Evolutionary conservation across 35 echinoderm and acorn worm genomes (phyloP).

Genomic region (Heliocidaris tuberculata): DNA sequence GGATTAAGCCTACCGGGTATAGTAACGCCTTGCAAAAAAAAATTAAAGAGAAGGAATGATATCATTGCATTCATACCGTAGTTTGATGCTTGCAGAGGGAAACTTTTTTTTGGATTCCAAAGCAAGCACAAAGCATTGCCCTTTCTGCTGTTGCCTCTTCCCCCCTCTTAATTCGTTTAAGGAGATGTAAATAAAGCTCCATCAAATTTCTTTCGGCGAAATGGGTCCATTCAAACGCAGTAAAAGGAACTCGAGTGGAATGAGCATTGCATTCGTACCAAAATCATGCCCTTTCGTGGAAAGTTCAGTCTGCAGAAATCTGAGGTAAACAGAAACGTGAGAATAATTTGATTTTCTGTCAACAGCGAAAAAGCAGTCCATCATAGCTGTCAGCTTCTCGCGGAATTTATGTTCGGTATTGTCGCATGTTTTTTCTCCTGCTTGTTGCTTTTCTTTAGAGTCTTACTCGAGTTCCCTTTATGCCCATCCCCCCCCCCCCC

Average conservation of each 20-base stretch:
- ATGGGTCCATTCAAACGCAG: background rate
- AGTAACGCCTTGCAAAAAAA: no score
- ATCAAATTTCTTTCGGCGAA: background rate
- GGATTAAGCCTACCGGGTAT: no score
- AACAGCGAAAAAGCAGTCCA: no score
- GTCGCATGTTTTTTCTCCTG: no score
- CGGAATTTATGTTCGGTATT: no score
- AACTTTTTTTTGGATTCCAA: background rate
- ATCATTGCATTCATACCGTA: no score
- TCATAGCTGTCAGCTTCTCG: no score
- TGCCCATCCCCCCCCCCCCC: no score
- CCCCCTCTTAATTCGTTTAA: background rate
- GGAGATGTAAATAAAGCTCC: background rate
- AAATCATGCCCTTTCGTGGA: background rate
- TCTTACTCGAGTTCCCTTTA: no score
- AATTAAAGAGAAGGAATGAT: no score
- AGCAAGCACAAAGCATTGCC: background rate
- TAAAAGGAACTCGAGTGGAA: background rate
- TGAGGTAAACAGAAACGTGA: background rate
- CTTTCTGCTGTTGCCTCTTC: background rate
- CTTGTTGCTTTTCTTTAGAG: no score
- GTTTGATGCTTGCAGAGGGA: no score
- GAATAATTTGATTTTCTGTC: background rate
- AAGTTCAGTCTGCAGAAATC: background rate
- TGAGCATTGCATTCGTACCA: background rate